A percentile compares a stretch with the other conserved stretches of the same genome.
phyloP scores from a whole-genome alignment of 2,113 vertebrate species.

The Anolis carolinensis region DNA sequence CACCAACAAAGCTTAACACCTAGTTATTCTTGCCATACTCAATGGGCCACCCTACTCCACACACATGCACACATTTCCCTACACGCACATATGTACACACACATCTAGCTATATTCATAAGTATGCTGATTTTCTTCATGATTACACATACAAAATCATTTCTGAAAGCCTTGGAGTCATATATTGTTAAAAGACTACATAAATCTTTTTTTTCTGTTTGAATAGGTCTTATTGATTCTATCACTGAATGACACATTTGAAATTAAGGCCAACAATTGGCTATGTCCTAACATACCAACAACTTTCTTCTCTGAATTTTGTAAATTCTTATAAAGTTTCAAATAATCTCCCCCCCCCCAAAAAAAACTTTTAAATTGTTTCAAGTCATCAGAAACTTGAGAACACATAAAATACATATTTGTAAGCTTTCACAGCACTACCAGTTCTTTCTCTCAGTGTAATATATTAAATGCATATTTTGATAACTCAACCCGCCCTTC shows the following conservation, averaged over 20 bases:
- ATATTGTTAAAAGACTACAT: background rate
- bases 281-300: background rate
- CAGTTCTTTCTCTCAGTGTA: background rate
- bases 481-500: background rate
- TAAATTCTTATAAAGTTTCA: background rate
- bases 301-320: background rate
- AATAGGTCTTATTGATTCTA: background rate
- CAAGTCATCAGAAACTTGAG: constrained; percentile 1
- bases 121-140: background rate
- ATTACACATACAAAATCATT: background rate
- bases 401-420: constrained; percentile 17
- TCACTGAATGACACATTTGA: too few species aligned
- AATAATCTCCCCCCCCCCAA: background rate
- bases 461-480: constrained; percentile 18
- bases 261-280: background rate
- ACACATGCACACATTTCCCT: too few species aligned
- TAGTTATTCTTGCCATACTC: too few species aligned
- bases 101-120: background rate
- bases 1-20: too few species aligned
- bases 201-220: background rate
- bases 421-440: constrained; percentile 22
- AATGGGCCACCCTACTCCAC: too few species aligned
- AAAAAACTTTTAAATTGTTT: background rate
- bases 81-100: background rate
- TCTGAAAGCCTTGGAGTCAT: background rate